Evolutionary conservation across 2,113 vertebrate genomes (phyloP).

Genomic region (Antigone vipio): DNA sequence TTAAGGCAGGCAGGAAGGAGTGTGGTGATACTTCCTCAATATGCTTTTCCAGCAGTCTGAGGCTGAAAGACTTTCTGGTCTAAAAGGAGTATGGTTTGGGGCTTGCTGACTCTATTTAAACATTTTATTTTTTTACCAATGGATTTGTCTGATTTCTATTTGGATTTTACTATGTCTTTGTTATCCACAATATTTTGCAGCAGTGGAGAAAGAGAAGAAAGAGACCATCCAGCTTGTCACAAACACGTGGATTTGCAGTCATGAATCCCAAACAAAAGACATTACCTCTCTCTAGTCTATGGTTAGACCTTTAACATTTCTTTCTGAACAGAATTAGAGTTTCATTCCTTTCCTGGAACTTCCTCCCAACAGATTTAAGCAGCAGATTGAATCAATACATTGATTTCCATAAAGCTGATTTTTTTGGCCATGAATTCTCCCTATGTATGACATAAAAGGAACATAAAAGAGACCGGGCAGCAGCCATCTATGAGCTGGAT

Average conservation of each 20-base stretch:
- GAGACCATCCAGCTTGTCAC: neutral
- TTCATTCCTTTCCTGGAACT: neutral
- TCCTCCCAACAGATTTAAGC: neutral
- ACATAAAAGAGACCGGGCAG: neutral
- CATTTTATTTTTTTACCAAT: neutral
- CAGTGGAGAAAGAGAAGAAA: neutral
- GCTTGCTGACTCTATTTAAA: neutral
- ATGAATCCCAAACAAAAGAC: neutral
- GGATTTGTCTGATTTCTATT: neutral
- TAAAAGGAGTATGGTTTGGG: neutral
- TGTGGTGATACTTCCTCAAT: neutral
- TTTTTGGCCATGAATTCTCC: neutral
- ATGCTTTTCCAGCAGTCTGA: neutral
- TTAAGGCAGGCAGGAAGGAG: neutral
- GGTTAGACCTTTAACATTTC: neutral
- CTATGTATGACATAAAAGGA: neutral
- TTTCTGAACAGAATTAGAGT: neutral
- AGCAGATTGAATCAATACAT: neutral
- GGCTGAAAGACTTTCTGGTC: neutral
- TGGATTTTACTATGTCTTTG: neutral
- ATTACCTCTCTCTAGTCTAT: neutral
- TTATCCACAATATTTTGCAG: neutral
- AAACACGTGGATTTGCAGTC: neutral
- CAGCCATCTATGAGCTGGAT: neutral
- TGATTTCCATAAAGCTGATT: neutral